Base-by-base conservation (phyloP, 2,888 invertebrate species). In the Sialis lutaria region DNA sequence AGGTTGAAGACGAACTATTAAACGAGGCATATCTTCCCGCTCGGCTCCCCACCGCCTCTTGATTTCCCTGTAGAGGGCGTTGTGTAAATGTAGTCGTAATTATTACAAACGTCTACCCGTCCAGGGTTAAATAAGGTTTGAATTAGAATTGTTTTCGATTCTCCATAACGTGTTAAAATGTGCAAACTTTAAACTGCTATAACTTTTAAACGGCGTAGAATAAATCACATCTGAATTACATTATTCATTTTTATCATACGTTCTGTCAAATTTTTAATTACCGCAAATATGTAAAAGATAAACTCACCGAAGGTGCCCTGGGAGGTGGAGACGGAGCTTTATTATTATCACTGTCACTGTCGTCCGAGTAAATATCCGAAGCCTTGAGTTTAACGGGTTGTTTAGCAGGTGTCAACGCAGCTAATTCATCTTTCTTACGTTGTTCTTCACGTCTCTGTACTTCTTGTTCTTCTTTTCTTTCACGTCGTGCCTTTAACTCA, bases 351-450 rank as follows among this genome's bases (percentile, higher is more conserved):
- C 78, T 78, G 48, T 79, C 79, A 4, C 77, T 77, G 55, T 89
- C 87, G 56, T 89, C 89, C 0, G 95, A 95, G 64, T 95, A 96
- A 49, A 96, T 89, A 60, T 95, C 95, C 0, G 92, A 92, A 0
- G 95, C 89, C 60, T 93, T 93, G 33, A 90, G 67, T 58, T 92
- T 92, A 7, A 76, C 73, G 77, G 55, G 79, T 79, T 57, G 76
- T 76, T 0, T 72, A 48, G 67, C 54, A 9, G 58, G 51, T 33
- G 54, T 53, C 6, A 60, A 67, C 48, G 67, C 70, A 32, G 66
- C 56, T 50, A 73, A 72, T 53, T 71, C 74, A 44, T 70, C 69
- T 51, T 74, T 76, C 53, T 77, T 77, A 60, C 73, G 63, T 67
- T 77, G 61, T 55, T 68, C 66, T 69, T 79, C 62, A 10, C 51